A percentile compares a stretch with the other conserved stretches of the same genome.
These are phyloP conservation scores for Sebastes steindachneri DNA, from an alignment of 2,797 vertebrate species.

Conservation along the genomic window DNA sequence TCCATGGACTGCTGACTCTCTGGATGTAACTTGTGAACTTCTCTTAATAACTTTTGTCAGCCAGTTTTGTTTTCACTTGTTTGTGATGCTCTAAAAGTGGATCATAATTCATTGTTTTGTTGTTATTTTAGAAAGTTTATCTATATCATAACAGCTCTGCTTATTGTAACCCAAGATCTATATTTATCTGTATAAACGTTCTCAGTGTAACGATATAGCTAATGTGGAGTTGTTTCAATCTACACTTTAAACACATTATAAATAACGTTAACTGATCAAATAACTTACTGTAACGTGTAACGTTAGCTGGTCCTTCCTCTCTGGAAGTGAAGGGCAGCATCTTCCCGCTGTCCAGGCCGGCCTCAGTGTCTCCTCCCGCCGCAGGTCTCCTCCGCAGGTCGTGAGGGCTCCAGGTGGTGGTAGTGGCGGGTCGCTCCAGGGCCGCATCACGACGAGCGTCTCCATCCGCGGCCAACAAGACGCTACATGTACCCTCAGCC, in stretches of 20 bases:
- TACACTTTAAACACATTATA: background rate
- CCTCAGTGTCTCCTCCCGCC: background rate
- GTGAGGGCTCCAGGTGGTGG: accelerated
- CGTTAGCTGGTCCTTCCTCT: background rate
- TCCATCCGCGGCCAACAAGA: background rate
- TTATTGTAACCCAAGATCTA: background rate
- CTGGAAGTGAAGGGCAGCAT: background rate
- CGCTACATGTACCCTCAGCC: background rate
- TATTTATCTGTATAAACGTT: background rate
- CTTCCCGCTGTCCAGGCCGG: background rate
- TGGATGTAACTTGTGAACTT: no score
- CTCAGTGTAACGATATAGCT: no score
- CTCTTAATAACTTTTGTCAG: background rate
- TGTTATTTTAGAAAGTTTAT: background rate
- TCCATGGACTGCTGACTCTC: no score
- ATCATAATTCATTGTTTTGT: background rate
- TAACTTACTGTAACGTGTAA: background rate
- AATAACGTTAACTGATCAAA: no score
- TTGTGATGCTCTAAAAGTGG: background rate
- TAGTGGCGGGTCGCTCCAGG: accelerated
- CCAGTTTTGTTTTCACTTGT: background rate
- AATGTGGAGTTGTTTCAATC: background rate
- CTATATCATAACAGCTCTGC: no score
- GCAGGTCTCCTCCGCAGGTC: background rate
- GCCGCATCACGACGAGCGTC: background rate